Evolutionary conservation across 2,113 vertebrate genomes (phyloP).

Genomic region (Salvelinus alpinus): DNA sequence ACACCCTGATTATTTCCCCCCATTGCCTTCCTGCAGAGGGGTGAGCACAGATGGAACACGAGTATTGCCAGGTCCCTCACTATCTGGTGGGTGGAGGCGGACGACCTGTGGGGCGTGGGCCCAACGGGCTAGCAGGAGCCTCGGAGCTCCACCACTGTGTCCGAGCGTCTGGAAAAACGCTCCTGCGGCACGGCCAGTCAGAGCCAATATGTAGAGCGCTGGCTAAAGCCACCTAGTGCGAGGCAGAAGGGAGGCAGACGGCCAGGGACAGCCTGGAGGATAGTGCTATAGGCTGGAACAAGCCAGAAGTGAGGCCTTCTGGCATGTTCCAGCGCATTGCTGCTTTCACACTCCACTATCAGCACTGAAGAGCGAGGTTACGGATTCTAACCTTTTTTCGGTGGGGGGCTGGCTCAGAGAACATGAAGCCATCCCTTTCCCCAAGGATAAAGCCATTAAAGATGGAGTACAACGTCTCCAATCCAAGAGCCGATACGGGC

Average conservation of each 20-base stretch:
- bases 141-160: background rate
- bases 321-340: no score
- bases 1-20: background rate
- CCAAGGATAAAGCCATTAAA: constrained; percentile 42
- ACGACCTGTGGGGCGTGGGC: background rate
- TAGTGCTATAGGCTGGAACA: background rate
- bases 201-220: background rate
- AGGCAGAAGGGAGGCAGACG: background rate
- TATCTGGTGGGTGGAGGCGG: background rate
- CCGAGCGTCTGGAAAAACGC: background rate
- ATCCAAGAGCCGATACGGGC: constrained; percentile 21
- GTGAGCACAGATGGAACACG: background rate
- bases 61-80: background rate
- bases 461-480: constrained; percentile 19
- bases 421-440: constrained; percentile 13
- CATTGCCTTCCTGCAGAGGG: background rate
- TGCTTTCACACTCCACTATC: no score
- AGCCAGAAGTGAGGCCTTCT: background rate
- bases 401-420: no score
- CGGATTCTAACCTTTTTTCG: no score
- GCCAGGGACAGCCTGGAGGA: no score
- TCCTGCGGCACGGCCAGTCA: background rate
- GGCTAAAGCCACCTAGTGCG: background rate
- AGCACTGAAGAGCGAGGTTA: no score
- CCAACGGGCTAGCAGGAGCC: background rate